A percentile compares a stretch with the other conserved stretches of the same genome.
Conservation (phyloP, 2,113 vertebrate genomes). For the Benitochromis conjunctus region DNA sequence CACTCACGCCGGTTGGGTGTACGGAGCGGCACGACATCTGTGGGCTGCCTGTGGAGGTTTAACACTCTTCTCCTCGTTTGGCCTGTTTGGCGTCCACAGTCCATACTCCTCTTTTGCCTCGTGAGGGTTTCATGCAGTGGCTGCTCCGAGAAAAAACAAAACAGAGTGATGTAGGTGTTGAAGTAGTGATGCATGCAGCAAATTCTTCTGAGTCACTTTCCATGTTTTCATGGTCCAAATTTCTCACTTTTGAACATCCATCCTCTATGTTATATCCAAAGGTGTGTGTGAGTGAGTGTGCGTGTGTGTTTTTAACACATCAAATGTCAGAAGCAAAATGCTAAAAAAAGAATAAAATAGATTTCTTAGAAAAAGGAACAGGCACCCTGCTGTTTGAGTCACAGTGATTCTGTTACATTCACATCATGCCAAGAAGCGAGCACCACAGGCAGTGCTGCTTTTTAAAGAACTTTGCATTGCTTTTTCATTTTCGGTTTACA, state of each 20-base stretch:
- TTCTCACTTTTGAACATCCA: not conserved
- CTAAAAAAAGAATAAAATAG: not conserved
- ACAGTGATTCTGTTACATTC: not conserved
- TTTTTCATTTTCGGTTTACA: not conserved
- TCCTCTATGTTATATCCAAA: not conserved
- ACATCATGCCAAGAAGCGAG: not conserved
- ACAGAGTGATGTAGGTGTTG: conserved; percentile 12
- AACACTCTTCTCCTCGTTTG: not conserved
- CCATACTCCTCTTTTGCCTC: not conserved
- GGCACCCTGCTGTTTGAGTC: not conserved
- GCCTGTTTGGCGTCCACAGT: not conserved
- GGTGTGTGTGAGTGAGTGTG: not conserved
- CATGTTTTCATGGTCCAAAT: not conserved
- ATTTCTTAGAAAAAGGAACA: not conserved
- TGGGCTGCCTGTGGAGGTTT: conserved; percentile 16
- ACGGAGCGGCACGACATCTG: not conserved
- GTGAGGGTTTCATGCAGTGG: not conserved
- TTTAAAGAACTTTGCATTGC: not conserved
- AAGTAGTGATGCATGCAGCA: not conserved
- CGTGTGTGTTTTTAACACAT: not conserved
- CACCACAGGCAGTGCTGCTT: not conserved
- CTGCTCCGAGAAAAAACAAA: not conserved
- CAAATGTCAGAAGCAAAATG: not conserved
- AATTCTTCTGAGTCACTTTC: conserved; percentile 21
- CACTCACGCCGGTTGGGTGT: not conserved